Conservation (phyloP, 2,888 invertebrate genomes). For the Dolomedes plantarius region DNA sequence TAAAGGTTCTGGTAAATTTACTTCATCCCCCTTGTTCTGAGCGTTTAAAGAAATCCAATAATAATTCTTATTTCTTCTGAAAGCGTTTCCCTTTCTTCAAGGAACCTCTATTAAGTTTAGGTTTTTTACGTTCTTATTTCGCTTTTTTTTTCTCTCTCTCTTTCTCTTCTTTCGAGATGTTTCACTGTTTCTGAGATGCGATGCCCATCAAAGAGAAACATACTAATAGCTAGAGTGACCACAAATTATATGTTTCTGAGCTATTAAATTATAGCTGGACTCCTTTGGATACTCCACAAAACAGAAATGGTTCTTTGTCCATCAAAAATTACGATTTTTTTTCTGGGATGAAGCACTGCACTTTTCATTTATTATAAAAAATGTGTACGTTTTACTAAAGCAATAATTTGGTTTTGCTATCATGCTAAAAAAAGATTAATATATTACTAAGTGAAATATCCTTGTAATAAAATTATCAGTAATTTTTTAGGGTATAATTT, state of each 20-base stretch:
- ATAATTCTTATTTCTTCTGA: constrained; percentile 60
- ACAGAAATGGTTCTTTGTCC: constrained; percentile 54
- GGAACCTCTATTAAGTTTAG: constrained; percentile 49
- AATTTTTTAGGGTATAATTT: too few relatives aligned
- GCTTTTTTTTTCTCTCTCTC: neutral
- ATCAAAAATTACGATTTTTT: constrained; percentile 19
- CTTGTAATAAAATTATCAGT: too few relatives aligned
- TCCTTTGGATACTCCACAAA: constrained; percentile 12
- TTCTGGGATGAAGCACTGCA: too few relatives aligned
- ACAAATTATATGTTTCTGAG: constrained; percentile 62
- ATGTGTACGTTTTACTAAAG: too few relatives aligned
- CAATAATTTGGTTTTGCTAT: too few relatives aligned
- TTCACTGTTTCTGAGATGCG: constrained; percentile 34
- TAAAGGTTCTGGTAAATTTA: constrained; percentile 70
- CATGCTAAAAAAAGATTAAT: too few relatives aligned
- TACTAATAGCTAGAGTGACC: constrained; percentile 57
- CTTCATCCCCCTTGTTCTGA: constrained; percentile 50
- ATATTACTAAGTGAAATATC: too few relatives aligned
- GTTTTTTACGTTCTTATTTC: constrained; percentile 22
- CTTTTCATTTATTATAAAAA: too few relatives aligned
- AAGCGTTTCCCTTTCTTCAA: constrained; percentile 33
- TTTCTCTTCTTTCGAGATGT: constrained; percentile 7
- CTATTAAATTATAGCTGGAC: constrained; percentile 59
- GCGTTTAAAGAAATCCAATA: constrained; percentile 70
- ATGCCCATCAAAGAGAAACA: constrained; percentile 52